Base-by-base conservation (phyloP, 1,140 invertebrate genomes). In the Periplaneta americana region DNA sequence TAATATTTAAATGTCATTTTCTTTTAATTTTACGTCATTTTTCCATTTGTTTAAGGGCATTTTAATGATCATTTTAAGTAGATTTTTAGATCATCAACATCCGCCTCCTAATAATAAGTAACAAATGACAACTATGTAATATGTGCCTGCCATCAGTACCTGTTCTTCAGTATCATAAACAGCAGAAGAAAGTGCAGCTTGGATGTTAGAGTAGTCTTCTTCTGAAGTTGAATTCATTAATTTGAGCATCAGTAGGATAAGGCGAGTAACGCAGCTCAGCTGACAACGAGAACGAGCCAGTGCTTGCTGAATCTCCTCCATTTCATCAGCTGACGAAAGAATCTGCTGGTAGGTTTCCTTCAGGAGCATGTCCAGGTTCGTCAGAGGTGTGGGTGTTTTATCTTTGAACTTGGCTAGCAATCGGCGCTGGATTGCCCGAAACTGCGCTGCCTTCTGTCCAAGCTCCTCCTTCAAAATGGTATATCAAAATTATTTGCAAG, bases 361-460 rank as follows among this genome's bases (percentile, higher is more conserved):
- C 81, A 96, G 88, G 33, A 96, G 87, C 28, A 92, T 92, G 86
- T 95, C 93, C 32, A 96, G 86, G 84, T 93, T 92, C 36, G 92
- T 92, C 78, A 96, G 89, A 35, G 94, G 91, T 4, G 91, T 90
- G 3, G 95, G 94, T 66, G 94, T 95, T 86, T 94, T 92, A 80
- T 95, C 93, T 83, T 94, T 93, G 85, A 94, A 94, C 86, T 95
- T 93, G 0, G 92, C 91, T 66, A 96, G 87, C 1, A 96, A 87
- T 79, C 93, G 87, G 84, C 94, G 92, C 86, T 96, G 94, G 15
- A 96, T 91, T 36, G 93, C 88, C 15, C 93, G 90, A 85, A 94
- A 95, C 85, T 96, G 95, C 9, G 90, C 87, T 35, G 93, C 91
- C 57, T 93, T 86, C 66, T 93, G 89, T 34, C 89, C 89, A 35